phyloP scores from a whole-genome alignment of 2,797 vertebrate species.

The Nyctibius grandis region DNA sequence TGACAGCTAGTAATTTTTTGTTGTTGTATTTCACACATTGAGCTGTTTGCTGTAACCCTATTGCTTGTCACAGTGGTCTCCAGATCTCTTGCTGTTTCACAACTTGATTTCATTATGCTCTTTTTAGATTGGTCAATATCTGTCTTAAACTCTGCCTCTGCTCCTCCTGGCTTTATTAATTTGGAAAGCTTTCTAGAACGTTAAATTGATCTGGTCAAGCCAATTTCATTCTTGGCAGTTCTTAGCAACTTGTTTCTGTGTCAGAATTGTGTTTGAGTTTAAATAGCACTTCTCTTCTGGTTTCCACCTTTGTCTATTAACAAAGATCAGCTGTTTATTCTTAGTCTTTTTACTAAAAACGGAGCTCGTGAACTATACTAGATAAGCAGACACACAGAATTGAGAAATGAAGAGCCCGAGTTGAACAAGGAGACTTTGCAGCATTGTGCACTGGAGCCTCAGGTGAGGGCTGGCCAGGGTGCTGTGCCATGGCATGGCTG shows the following conservation, averaged over 20 bases:
- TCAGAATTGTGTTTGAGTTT: neutral
- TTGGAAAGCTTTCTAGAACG: neutral
- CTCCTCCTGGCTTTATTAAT: neutral
- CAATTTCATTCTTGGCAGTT: neutral
- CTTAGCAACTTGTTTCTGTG: neutral
- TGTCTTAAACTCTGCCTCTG: neutral
- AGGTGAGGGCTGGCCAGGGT: fast-evolving
- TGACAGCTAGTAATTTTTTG: neutral
- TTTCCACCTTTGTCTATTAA: neutral
- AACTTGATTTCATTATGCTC: neutral
- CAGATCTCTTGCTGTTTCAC: neutral
- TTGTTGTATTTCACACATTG: neutral
- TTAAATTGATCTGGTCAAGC: neutral
- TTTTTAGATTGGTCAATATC: neutral
- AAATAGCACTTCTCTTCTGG: neutral
- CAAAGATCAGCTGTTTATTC: neutral
- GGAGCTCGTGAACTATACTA: neutral
- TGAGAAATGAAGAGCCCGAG: neutral
- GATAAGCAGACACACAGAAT: neutral
- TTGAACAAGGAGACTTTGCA: neutral
- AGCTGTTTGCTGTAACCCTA: neutral
- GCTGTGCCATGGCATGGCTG: neutral
- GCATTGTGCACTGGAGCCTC: neutral
- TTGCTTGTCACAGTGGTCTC: neutral
- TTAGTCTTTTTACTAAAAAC: neutral